Base-by-base conservation (phyloP, 2,888 invertebrate species). In the Dendrolimus houi region DNA sequence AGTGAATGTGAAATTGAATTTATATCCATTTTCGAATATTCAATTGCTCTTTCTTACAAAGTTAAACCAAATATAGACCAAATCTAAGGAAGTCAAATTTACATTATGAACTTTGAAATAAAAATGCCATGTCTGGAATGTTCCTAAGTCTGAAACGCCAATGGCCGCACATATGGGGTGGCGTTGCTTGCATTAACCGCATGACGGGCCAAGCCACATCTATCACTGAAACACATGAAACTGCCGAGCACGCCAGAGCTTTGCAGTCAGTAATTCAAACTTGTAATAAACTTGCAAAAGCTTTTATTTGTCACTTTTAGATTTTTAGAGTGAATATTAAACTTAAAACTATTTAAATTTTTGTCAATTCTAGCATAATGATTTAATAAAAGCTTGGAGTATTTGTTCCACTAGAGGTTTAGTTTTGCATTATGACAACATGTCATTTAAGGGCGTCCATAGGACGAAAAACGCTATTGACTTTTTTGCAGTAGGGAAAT, bases 141-240 rank as follows among this genome's bases (percentile, higher is more conserved):
- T 47, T 12, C 47, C 12, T 47, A 7, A 47, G 47, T 47, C 47
- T 47, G 47, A 2, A 47, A 1, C 9, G 41, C 55, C 60, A 55
- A 71, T 73, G 73, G 14, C 58, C 55, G 14, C 12, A 14, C 58
- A 58, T 58, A 61, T 7, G 41, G 40, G 41, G 42, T 41, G 54
- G 12, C 13, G 41, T 12, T 9, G 42, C 42, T 42, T 55, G 47
- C 47, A 42, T 55, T 55, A 41, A 55, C 42, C 42, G 9, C 8
- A 41, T 41, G 29, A 55, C 52, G 29, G 52, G 52, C 29, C 52
- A 52, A 17, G 52, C 12, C 9, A 9, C 55, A 42, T 55, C 12
- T 47, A 47, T 47, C 47, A 47, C 47, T 9, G 47, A 47, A 10
- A 47, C 47, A 47, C 47, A 47, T 47, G 47, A 12, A 47, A 47